phyloP scores from a whole-genome alignment of 1,140 invertebrate genomes.

The Heliconius congener region DNA sequence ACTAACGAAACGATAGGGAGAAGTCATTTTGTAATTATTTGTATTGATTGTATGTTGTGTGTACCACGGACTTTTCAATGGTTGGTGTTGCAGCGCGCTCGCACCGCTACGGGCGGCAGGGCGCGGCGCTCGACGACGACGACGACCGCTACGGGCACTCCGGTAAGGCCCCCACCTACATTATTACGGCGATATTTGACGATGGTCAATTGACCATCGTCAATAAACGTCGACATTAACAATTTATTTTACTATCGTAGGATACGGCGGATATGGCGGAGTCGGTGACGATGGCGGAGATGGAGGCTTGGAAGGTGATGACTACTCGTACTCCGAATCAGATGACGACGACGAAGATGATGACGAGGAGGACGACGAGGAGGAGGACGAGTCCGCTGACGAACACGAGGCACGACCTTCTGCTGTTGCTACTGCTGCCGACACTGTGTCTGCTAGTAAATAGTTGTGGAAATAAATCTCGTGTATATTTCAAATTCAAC shows the following conservation, averaged over 20 bases:
- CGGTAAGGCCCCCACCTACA: constrained; percentile 18
- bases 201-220: too few species aligned
- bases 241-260: constrained; percentile 27
- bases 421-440: background rate
- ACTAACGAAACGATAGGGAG: too few species aligned
- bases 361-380: constrained; percentile 74
- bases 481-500: background rate
- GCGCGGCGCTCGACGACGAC: constrained; percentile 83
- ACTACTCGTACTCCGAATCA: constrained; percentile 80
- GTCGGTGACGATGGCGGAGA: constrained; percentile 47
- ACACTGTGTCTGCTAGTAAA: constrained; percentile 10
- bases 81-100: constrained; percentile 77
- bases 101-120: constrained; percentile 92
- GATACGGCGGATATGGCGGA: constrained; percentile 33
- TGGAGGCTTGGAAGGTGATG: constrained; percentile 79
- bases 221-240: too few species aligned
- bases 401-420: constrained; percentile 41
- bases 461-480: constrained; percentile 4
- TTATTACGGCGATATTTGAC: too few species aligned
- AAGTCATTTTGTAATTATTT: too few species aligned
- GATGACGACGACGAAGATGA: constrained; percentile 60
- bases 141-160: constrained; percentile 59
- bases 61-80: too few species aligned
- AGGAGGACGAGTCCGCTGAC: constrained; percentile 76
- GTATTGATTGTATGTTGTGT: too few species aligned